These are phyloP conservation scores for Himalopsyche kuldschensis DNA, from an alignment of 2,888 invertebrate species.

Conservation along the genomic window DNA sequence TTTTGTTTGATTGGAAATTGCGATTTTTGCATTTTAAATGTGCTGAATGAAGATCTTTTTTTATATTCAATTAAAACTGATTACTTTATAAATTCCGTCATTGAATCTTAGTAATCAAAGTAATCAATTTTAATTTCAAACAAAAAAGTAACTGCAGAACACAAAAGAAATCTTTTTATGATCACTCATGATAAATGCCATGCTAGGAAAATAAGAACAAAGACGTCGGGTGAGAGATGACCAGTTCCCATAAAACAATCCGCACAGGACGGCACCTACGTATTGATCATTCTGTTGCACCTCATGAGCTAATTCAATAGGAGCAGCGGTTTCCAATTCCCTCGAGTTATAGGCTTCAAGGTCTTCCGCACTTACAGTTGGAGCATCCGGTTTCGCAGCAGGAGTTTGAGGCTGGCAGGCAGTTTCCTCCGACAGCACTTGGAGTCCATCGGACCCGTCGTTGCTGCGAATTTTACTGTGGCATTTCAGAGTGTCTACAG, in stretches of 20 bases:
- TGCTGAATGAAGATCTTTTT: too few species aligned
- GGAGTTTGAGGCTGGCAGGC: neutral
- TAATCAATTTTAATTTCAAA: too few species aligned
- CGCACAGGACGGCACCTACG: constrained; percentile 2
- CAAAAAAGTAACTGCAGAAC: too few species aligned
- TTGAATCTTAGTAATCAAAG: too few species aligned
- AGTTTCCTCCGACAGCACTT: constrained; percentile 4
- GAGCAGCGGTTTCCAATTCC: neutral
- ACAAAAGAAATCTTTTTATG: too few species aligned
- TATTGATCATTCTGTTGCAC: constrained; percentile 30
- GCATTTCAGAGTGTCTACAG: constrained; percentile 47
- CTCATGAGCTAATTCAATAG: constrained; percentile 26
- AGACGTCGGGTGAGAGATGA: neutral
- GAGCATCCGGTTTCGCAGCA: neutral
- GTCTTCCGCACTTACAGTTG: neutral
- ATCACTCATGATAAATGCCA: neutral
- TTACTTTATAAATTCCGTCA: too few species aligned
- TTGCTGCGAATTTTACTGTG: constrained; percentile 8
- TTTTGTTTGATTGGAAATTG: too few species aligned
- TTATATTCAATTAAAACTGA: too few species aligned
- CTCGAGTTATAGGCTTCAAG: neutral
- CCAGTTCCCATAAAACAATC: neutral
- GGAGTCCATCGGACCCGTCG: neutral
- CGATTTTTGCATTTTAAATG: too few species aligned
- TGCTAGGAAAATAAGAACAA: neutral